Evolutionary conservation across 2,113 vertebrate species (phyloP), one percentile per base, ranked within the genome.

Genomic region (Furnarius figulus): DNA sequence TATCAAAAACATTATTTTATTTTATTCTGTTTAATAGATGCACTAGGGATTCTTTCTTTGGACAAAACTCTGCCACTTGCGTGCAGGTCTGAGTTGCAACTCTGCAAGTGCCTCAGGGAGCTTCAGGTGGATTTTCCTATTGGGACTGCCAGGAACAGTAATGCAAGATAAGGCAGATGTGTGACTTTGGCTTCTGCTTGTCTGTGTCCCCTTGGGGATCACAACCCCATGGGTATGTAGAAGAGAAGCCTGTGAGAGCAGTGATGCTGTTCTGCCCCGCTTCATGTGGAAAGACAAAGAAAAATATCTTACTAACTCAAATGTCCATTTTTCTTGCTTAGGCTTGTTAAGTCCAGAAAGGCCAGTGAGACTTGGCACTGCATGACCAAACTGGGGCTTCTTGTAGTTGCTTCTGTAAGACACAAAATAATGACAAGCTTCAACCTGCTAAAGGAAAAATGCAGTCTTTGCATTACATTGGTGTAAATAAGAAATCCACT

Each of bases 401-500:
- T 47, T 87, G 4, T 21, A 25, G 28, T 52, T 91, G 52, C 73
- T 76, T 89, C 77, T 89, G 49, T 66, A 85, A 88, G 81, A 58
- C 40, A 35, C 49, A 13, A 39, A 42, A 61, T 83, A 85, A 70
- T 76, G 76, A 90, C 28, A 49, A 52, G 9, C 47, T 90, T 86
- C 13, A 53, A 42, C 42, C 33, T 74, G 47, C 55, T 90, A 80
- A 56, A 62, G 76, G 66, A 71, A 82, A 94, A 93, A 85, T 39
- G 39, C 55, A 70, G n/a, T 53, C 49, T 92, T 89, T 78, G 82
- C 70, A 78, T 91, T 92, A 74, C 30, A 19, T 5, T 71, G 73
- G 33, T 87, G 46, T 78, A 91, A 91, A 89, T 68, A 67, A 83
- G 73, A 87, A 86, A 63, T 73, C 76, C 89, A 30, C 61, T 66